Evolutionary conservation across 2,113 vertebrate species (phyloP).

Genomic region (Neolamprologus sp.): DNA sequence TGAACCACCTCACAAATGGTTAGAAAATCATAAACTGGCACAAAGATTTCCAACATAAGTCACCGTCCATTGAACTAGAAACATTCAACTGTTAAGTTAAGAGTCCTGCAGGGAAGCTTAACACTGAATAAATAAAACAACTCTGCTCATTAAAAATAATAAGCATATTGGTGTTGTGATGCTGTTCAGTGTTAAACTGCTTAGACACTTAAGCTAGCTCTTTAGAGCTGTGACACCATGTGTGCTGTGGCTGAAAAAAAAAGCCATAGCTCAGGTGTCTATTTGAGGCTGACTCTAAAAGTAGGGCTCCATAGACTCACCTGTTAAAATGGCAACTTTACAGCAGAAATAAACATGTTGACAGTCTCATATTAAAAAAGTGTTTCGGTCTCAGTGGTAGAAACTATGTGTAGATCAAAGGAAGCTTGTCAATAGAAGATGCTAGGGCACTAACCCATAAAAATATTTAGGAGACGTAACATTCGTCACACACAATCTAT

Average conservation of each 20-base stretch:
- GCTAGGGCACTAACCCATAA: neutral
- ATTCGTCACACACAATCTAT: neutral
- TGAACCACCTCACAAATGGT: rapidly evolving
- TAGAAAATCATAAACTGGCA: neutral
- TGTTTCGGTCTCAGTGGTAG: neutral
- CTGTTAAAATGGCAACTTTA: neutral
- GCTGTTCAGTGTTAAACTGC: rapidly evolving
- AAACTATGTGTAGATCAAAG: neutral
- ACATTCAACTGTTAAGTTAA: neutral
- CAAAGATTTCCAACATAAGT: neutral
- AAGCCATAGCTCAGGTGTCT: neutral
- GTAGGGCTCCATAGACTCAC: neutral
- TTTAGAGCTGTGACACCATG: neutral
- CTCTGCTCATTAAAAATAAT: neutral
- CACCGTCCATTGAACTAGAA: rapidly evolving
- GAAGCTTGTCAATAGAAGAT: neutral
- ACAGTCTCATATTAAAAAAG: neutral
- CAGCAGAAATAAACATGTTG: neutral
- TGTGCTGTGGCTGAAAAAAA: neutral
- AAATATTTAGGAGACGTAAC: neutral
- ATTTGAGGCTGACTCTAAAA: neutral
- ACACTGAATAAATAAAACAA: neutral
- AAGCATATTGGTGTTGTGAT: neutral
- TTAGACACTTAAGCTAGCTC: rapidly evolving
- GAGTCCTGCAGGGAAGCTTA: neutral